Evolutionary conservation across 2,113 vertebrate genomes (phyloP), one percentile per base, ranked within the genome.

Genomic region (Xiphophorus couchianus): DNA sequence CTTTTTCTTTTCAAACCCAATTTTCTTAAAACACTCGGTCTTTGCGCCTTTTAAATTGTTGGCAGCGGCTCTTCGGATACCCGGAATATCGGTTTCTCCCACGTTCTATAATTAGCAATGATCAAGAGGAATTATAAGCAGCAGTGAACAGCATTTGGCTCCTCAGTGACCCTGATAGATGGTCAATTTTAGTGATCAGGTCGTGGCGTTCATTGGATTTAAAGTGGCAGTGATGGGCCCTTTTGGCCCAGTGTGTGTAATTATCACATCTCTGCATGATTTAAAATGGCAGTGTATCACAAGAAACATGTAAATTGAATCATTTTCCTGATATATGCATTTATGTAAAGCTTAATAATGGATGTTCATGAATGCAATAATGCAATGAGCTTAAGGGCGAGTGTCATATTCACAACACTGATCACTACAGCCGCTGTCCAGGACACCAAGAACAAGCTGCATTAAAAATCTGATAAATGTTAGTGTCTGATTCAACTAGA

Each of bases 101-200:
- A 80, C 88, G 91, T 90, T 93, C 89, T 91, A 85, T 91, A 94
- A 94, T 95, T 94, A 95, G 92, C 90, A 81, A 83, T 90, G 93
- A 94, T 94, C 93, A 93, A 92, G 90, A 93, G 88, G 92, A 92
- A 94, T 95, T 94, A 93, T 94, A 93, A 93, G 88, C 85, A 48
- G 74, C 66, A 74, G 90, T 88, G 94, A 94, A 93, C 90, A 91
- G 90, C 88, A 88, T 85, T 85, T 88, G 80, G 84, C 91, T 92
- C 89, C 89, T 91, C 91, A 88, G 91, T 93, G 93, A 91, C 93
- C 92, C 92, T 93, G 94, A 95, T 94, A 94, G 93, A 93, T 94
- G 93, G 91, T 94, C 94, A 94, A 94, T 94, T 94, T 90, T 92
- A 94, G 90, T 93, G 92, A 94, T 94, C 92, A 92, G 94, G 92